Conservation (phyloP, 2,888 invertebrate genomes). For the Hypomecis punctinalis region DNA sequence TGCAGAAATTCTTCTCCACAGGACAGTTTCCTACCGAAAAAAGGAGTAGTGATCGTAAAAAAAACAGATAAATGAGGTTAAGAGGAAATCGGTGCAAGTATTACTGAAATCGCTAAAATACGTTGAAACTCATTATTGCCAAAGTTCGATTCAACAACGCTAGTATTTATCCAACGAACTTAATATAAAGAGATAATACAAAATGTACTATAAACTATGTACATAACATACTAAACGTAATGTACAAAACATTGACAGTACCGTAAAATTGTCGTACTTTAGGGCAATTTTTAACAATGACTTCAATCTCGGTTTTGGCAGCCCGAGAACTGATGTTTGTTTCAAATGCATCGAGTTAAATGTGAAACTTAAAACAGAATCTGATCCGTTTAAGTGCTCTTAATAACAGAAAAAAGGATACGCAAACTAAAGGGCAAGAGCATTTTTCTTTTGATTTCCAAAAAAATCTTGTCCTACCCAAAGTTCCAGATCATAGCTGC, state of each 20-base stretch:
- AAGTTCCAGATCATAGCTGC: not conserved
- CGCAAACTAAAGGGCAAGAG: not conserved
- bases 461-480: not conserved
- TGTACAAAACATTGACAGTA: not conserved
- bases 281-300: not conserved
- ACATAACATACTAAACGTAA: too few species aligned
- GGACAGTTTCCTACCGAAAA: not conserved
- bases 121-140: too few species aligned
- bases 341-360: not conserved
- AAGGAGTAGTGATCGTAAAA: not conserved
- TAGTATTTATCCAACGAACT: not conserved
- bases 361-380: not conserved
- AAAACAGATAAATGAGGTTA: not conserved
- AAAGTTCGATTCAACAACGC: too few species aligned
- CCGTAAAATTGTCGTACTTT: not conserved
- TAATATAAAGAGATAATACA: not conserved
- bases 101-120: not conserved
- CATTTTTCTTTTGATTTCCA: slow-evolving; percentile 3
- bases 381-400: not conserved
- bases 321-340: not conserved
- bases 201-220: not conserved
- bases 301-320: not conserved
- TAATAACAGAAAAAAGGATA: not conserved
- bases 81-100: not conserved
- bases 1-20: not conserved